These are phyloP conservation scores for Campylomormyrus tamandua DNA, from an alignment of 2,113 vertebrate species.

Conservation along the genomic window DNA sequence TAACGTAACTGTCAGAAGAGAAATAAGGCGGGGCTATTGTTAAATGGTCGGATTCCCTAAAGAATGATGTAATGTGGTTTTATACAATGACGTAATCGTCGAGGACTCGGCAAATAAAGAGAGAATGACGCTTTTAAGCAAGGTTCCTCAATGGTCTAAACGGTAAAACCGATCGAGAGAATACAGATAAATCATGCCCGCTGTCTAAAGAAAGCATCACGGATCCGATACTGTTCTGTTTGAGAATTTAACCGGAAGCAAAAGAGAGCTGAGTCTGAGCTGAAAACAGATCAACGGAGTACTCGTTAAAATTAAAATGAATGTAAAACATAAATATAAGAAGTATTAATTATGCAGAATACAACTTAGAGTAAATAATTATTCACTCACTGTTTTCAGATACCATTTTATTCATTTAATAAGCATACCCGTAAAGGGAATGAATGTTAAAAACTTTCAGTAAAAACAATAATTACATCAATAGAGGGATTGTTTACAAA, in stretches of 20 bases:
- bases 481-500: background rate
- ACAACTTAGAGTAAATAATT: background rate
- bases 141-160: slow-evolving; percentile 41
- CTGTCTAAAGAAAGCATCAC: background rate
- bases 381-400: background rate
- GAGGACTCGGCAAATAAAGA: slow-evolving; percentile 57
- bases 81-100: slow-evolving; percentile 70
- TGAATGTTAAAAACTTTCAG: background rate
- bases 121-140: slow-evolving; percentile 54
- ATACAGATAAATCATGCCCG: slow-evolving; percentile 7
- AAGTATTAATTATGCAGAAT: background rate
- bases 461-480: background rate
- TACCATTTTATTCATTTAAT: background rate
- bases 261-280: background rate
- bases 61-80: slow-evolving; percentile 73
- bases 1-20: slow-evolving; percentile 33
- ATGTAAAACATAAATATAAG: background rate
- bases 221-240: background rate
- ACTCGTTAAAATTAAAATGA: background rate
- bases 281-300: background rate
- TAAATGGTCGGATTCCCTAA: slow-evolving; percentile 57
- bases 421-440: background rate
- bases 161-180: slow-evolving; percentile 29
- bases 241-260: background rate
- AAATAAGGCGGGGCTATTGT: slow-evolving; percentile 58